Conservation (phyloP, 2,888 invertebrate species). For the Lysandra bellargus region DNA sequence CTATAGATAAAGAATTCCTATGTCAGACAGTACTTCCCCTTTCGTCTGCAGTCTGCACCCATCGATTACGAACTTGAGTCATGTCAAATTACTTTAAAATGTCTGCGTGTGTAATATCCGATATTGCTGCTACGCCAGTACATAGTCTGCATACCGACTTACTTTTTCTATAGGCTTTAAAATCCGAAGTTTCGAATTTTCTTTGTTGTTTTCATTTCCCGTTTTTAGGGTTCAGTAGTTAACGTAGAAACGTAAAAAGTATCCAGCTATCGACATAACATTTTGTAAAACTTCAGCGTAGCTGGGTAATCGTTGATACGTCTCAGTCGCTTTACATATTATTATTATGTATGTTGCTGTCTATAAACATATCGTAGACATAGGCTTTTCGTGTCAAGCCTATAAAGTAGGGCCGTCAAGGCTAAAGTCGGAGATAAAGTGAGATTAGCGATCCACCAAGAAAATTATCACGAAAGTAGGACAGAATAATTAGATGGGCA, state of each 20-base stretch:
- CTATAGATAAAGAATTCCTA: conserved; percentile 42
- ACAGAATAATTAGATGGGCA: not conserved
- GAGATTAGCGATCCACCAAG: conserved; percentile 29
- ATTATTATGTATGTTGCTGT: not conserved
- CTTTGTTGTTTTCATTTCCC: not conserved
- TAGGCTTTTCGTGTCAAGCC: conserved; percentile 15
- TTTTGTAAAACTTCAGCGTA: not conserved
- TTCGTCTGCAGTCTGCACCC: conserved; percentile 58
- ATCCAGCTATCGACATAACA: not conserved
- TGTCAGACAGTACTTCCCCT: conserved; percentile 55
- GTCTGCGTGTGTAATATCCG: not conserved
- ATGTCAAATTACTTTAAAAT: conserved; percentile 12
- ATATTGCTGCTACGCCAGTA: not conserved
- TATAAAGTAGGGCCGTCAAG: conserved; percentile 18
- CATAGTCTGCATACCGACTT: not conserved
- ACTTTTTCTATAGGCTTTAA: not conserved
- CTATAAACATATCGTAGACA: conserved; percentile 12
- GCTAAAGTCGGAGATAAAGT: conserved; percentile 20
- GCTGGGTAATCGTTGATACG: not conserved
- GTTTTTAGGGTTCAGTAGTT: not conserved
- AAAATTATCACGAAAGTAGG: conserved; percentile 25
- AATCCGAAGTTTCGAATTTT: too few species aligned
- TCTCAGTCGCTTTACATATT: not conserved
- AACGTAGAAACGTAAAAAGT: not conserved
- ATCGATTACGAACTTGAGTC: conserved; percentile 60